phyloP scores from a whole-genome alignment of 2,888 invertebrate genomes.

The Seira musarum region DNA sequence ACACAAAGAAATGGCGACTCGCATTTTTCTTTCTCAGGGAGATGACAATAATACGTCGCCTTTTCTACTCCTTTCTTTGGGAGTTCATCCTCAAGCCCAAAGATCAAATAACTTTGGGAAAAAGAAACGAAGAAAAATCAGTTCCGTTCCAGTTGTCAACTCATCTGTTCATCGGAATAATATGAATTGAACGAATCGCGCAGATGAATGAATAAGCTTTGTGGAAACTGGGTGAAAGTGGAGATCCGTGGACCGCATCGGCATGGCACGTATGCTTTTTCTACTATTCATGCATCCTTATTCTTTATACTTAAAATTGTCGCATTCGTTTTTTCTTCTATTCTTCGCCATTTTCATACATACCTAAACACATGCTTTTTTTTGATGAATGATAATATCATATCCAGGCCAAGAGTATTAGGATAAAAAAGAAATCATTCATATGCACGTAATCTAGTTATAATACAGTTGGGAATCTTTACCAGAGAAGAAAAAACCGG shows the following conservation, averaged over 20 bases:
- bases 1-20: slow-evolving; percentile 7
- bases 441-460: slow-evolving; percentile 34
- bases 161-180: slow-evolving; percentile 32
- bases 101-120: slow-evolving; percentile 34
- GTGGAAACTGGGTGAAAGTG: slow-evolving; percentile 13
- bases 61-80: slow-evolving; percentile 20
- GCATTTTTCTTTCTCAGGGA: slow-evolving; percentile 17
- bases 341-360: background rate
- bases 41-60: slow-evolving; percentile 6
- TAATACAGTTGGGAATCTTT: slow-evolving; percentile 25
- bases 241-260: slow-evolving; percentile 10
- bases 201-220: slow-evolving; percentile 23
- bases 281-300: no score
- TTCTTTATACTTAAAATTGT: no score
- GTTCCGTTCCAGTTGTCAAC: slow-evolving; percentile 38
- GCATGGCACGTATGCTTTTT: slow-evolving; percentile 4
- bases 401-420: slow-evolving; percentile 2
- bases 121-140: slow-evolving; percentile 7
- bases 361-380: background rate
- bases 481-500: slow-evolving; percentile 23
- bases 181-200: slow-evolving; percentile 31
- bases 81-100: background rate
- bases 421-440: slow-evolving; percentile 29
- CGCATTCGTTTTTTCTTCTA: no score
- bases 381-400: slow-evolving; percentile 14